Conservation (phyloP, 2,113 vertebrate genomes). For the Erinaceus europaeus region DNA sequence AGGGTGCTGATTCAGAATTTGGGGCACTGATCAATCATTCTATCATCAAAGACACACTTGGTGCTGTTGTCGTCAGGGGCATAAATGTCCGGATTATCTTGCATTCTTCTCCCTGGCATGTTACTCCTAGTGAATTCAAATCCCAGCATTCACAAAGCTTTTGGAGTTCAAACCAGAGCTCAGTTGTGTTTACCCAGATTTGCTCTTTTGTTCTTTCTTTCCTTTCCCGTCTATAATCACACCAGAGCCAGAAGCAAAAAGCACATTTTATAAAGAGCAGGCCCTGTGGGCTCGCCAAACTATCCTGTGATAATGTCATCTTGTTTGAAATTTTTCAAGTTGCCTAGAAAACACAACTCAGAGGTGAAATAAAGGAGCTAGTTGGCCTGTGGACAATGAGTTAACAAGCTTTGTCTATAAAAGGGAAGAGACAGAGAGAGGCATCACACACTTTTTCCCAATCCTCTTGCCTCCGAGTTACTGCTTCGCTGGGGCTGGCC, state of each 20-base stretch:
- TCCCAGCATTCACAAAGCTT: background rate
- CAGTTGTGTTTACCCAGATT: background rate
- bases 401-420: background rate
- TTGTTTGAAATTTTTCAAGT: constrained; percentile 1
- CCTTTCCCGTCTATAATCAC: background rate
- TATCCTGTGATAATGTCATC: background rate
- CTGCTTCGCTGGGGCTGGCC: background rate
- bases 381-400: background rate
- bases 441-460: background rate
- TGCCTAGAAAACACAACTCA: constrained; percentile 29
- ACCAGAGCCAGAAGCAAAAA: background rate
- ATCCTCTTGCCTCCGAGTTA: background rate
- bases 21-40: background rate
- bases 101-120: background rate
- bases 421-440: background rate
- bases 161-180: background rate
- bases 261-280: background rate
- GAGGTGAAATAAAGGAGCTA: background rate
- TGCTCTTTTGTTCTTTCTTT: background rate
- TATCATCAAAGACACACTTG: background rate
- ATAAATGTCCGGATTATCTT: background rate
- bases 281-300: background rate
- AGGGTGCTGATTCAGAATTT: background rate
- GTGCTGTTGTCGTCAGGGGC: background rate
- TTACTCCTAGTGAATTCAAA: background rate